These are phyloP conservation scores for Poecilia velifera DNA, from an alignment of 2,797 vertebrate genomes.

Conservation along the genomic window DNA sequence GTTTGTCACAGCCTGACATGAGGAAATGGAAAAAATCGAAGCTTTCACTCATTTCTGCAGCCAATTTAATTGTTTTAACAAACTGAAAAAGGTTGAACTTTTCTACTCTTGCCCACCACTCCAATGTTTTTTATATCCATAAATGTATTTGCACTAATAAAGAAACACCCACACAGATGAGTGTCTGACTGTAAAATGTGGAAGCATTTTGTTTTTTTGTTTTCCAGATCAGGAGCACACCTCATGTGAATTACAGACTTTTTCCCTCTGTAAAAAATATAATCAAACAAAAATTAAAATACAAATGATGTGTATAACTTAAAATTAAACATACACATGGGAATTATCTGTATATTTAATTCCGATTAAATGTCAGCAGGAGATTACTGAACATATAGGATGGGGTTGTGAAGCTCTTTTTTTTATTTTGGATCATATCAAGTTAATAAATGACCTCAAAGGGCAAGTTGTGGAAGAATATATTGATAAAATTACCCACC, in stretches of 20 bases:
- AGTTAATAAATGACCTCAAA: no score
- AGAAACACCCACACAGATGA: not conserved
- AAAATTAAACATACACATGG: not conserved
- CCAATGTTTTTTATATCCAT: not conserved
- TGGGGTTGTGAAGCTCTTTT: no score
- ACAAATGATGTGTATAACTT: not conserved
- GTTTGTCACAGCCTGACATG: not conserved
- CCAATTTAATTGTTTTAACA: not conserved
- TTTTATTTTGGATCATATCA: no score
- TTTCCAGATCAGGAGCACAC: not conserved
- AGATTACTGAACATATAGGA: no score
- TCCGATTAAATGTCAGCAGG: not conserved
- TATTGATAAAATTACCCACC: no score
- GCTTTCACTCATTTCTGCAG: not conserved
- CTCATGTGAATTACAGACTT: not conserved
- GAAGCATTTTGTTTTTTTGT: not conserved
- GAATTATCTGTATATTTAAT: not conserved
- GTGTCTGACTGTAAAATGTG: not conserved
- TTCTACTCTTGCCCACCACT: not conserved
- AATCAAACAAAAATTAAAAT: not conserved
- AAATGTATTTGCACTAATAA: not conserved
- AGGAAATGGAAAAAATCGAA: not conserved
- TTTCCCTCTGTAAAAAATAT: not conserved
- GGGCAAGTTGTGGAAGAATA: no score
- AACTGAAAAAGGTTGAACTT: not conserved